phyloP scores from a whole-genome alignment of 2,888 invertebrate genomes.

The Plutella xylostella region DNA sequence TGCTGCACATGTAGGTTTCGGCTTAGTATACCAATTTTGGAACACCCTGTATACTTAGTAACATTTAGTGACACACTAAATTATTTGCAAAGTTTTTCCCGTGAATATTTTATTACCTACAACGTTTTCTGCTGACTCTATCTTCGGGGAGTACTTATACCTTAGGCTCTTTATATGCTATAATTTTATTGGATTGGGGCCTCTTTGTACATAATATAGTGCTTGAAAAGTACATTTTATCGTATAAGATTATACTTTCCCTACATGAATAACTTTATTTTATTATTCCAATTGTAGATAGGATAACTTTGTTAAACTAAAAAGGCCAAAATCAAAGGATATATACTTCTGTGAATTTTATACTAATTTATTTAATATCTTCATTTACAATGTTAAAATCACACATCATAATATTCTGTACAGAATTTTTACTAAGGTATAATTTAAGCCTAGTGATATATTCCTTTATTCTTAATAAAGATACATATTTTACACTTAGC shows the following conservation, averaged over 20 bases:
- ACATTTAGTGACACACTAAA: too few species aligned
- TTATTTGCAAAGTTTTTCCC: too few species aligned
- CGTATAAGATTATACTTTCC: background rate
- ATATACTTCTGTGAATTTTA: background rate
- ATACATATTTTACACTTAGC: constrained; percentile 45
- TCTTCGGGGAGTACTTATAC: too few species aligned
- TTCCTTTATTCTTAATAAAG: constrained; percentile 58
- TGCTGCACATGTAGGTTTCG: too few species aligned
- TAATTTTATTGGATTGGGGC: background rate
- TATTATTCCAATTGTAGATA: background rate
- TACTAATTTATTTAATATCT: constrained; percentile 51
- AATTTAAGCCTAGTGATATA: constrained; percentile 37
- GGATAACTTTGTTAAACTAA: background rate
- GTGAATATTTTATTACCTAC: too few species aligned
- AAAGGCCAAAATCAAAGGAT: background rate
- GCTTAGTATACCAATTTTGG: too few species aligned
- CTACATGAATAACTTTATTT: background rate
- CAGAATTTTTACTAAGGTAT: constrained; percentile 34
- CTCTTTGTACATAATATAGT: background rate
- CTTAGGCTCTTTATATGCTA: background rate
- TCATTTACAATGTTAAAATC: constrained; percentile 54
- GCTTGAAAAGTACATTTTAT: background rate
- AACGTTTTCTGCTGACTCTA: too few species aligned
- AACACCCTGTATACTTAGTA: too few species aligned
- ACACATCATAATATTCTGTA: constrained; percentile 43